Base-by-base conservation (phyloP, 2,888 invertebrate species). In the Netelia inedita region DNA sequence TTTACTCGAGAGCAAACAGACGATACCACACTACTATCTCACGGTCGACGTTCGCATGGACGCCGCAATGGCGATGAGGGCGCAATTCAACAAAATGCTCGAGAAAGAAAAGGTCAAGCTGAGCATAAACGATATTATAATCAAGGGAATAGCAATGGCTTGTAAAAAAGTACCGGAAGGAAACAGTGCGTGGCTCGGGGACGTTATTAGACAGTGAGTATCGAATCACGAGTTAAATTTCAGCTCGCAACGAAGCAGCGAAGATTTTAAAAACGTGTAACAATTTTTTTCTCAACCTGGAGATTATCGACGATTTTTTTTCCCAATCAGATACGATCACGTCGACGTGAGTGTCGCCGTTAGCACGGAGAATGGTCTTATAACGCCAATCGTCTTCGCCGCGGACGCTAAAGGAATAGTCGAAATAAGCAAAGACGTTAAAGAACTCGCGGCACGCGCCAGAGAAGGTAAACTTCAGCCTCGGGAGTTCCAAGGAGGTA, bases 311-410 rank as follows among this genome's bases (percentile, higher is more conserved):
- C 21, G 10, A 69, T 63, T 76, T 63, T 10, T 68, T 35, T 82
- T 57, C 63, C 35, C 6, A 35, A 35, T 35, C 6, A 98, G 98
- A 92, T 98, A 96, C 92, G 96, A 96, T 69, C 96, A 97, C 90
- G 99, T 99, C 10, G 99, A 99, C 94, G 97, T 99, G 1, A 98
- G 98, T 90, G 98, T 99, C 81, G 99, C 99, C 0, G 99, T 99
- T 5, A 98, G 98, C 83, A 99, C 99, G 0, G 98, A 98, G 3
- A 95, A 96, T 85, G 99, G 99, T 0, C 95, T 99, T 10, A 99
- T 99, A 85, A 99, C 99, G 1, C 99, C 99, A 1, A 99, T 99
- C 88, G 96, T 99, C 14, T 98, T 97, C 94, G 96, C 96, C 91
- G 99, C 98, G 0, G 98, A 99, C 92, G 96, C 96, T 61, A 98